Conservation (phyloP, 2,113 vertebrate genomes). For the Atrichornis clamosus region DNA sequence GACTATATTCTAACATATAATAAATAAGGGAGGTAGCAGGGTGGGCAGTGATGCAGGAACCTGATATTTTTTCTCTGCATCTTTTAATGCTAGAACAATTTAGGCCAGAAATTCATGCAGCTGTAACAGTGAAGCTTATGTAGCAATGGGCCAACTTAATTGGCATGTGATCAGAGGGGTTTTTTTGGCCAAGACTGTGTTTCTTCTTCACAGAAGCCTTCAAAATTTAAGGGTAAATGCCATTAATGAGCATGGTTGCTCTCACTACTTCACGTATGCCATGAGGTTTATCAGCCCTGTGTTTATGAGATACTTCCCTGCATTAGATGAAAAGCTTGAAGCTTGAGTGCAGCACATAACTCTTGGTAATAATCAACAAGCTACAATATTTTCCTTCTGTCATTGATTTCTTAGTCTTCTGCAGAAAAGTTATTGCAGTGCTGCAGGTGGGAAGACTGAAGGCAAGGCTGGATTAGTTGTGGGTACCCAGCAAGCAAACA, state of each 20-base stretch:
- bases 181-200: not conserved
- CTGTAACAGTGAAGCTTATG: not conserved
- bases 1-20: not conserved
- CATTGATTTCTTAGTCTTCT: not conserved
- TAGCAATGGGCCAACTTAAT: not conserved
- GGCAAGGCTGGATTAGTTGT: not conserved
- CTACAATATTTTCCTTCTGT: not conserved
- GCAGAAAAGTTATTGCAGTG: not conserved
- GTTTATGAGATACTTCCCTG: not conserved
- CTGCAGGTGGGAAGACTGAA: not conserved
- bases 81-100: not conserved
- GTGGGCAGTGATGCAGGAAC: not conserved
- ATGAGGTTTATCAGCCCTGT: not conserved
- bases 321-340: not conserved
- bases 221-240: not conserved
- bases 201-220: not conserved
- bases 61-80: not conserved
- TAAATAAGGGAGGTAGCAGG: not conserved
- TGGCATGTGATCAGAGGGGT: not conserved
- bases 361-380: not conserved
- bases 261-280: not conserved
- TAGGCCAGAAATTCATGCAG: not conserved
- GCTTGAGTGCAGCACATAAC: not conserved
- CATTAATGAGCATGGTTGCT: not conserved
- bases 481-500: not conserved